Evolutionary conservation across 1,140 invertebrate genomes (phyloP).

Genomic region (Papilio xuthus): DNA sequence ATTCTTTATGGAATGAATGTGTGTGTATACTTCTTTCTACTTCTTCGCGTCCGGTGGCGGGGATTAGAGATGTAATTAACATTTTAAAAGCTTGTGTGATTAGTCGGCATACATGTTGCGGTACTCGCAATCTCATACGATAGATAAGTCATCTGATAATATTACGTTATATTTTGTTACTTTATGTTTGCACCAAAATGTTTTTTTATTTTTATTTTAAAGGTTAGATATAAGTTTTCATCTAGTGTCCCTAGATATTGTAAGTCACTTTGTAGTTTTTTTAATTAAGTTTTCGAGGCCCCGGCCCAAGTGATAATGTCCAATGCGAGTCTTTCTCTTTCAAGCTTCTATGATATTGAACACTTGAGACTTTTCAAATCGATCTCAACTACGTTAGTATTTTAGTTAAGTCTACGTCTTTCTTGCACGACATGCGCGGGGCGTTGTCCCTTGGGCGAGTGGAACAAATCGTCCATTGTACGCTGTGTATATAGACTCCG

Average conservation of each 20-base stretch:
- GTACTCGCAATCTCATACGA: slow-evolving; percentile 69
- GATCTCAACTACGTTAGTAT: slow-evolving; percentile 65
- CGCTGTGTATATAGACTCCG: slow-evolving; percentile 80
- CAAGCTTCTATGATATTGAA: slow-evolving; percentile 44
- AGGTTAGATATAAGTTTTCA: slow-evolving; percentile 77
- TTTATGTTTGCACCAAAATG: slow-evolving; percentile 78
- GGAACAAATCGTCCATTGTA: slow-evolving; percentile 79
- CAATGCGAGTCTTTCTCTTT: slow-evolving; percentile 44
- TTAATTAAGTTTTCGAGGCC: slow-evolving; percentile 76
- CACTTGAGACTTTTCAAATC: slow-evolving; percentile 50
- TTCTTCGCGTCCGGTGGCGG: slow-evolving; percentile 53
- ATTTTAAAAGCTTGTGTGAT: slow-evolving; percentile 76
- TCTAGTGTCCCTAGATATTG: slow-evolving; percentile 75
- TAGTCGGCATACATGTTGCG: slow-evolving; percentile 69
- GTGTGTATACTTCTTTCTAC: slow-evolving; percentile 52
- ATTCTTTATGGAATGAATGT: slow-evolving; percentile 78
- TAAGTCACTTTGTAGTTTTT: slow-evolving; percentile 78
- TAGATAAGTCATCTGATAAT: slow-evolving; percentile 63
- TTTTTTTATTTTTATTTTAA: slow-evolving; percentile 71
- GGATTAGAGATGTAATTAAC: slow-evolving; percentile 45
- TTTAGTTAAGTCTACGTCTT: slow-evolving; percentile 44
- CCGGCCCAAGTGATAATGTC: slow-evolving; percentile 58
- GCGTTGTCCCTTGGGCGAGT: slow-evolving; percentile 58
- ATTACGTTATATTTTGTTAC: slow-evolving; percentile 62
- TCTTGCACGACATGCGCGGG: slow-evolving; percentile 45